A percentile compares a stretch with the other conserved stretches of the same genome.
These are phyloP conservation scores for Brachyrhaphis roseni DNA, from an alignment of 2,797 vertebrate genomes.

Conservation along the genomic window DNA sequence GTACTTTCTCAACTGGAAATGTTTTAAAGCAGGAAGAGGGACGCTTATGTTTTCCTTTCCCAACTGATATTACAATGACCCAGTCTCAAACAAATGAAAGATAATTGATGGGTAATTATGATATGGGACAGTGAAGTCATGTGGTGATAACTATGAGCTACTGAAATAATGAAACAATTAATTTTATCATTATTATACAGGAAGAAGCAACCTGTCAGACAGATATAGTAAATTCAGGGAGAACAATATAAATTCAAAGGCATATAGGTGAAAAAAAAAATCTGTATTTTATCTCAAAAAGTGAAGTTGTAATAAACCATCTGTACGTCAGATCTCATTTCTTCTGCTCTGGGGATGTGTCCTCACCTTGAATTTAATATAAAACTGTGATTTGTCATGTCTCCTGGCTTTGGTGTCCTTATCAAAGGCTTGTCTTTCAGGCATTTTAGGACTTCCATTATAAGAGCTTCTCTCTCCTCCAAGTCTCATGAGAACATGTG, in stretches of 20 bases:
- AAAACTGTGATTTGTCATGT: slow-evolving; percentile 48
- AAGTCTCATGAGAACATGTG: slow-evolving; percentile 24
- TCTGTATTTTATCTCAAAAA: neutral
- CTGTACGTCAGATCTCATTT: slow-evolving; percentile 28
- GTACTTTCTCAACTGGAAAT: neutral
- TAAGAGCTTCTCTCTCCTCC: slow-evolving; percentile 51
- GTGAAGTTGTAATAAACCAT: slow-evolving; percentile 41
- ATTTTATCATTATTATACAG: neutral
- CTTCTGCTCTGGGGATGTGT: slow-evolving; percentile 32
- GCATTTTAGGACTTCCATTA: slow-evolving; percentile 52
- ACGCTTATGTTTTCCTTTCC: neutral
- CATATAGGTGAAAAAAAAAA: neutral
- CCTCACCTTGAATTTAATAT: slow-evolving; percentile 35
- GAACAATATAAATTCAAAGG: neutral
- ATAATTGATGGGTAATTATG: neutral
- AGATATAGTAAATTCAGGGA: neutral
- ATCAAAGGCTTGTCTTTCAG: slow-evolving; percentile 61
- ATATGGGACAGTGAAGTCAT: neutral
- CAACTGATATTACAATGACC: neutral
- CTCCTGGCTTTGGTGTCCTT: slow-evolving; percentile 51
- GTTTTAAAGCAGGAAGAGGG: neutral
- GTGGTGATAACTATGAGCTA: neutral
- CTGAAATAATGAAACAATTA: neutral
- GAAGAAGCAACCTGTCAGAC: neutral
- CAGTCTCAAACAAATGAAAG: neutral